A percentile compares a stretch with the other conserved stretches of the same genome.
Conservation (phyloP, 2,113 vertebrate genomes). For the Oncorhynchus keta region DNA sequence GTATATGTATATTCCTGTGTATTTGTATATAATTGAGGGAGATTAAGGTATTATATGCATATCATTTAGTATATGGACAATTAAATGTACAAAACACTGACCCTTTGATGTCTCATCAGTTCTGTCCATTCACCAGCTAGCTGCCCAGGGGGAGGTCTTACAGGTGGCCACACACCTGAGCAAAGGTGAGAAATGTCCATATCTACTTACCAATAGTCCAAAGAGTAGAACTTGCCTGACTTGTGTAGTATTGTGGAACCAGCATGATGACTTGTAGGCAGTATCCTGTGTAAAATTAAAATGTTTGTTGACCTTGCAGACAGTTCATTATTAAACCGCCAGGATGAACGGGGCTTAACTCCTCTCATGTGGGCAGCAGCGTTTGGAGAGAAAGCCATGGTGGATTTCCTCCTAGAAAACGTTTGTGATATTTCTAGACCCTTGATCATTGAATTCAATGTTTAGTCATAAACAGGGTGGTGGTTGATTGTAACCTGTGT, state of each 20-base stretch:
- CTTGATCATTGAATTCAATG: neutral
- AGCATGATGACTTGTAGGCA: too few relatives aligned
- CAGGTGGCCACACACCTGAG: slow-evolving; percentile 82
- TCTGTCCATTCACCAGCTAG: slow-evolving; percentile 91
- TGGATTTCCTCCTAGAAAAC: slow-evolving; percentile 89
- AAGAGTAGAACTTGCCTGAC: neutral
- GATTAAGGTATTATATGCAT: too few relatives aligned
- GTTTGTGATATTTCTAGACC: slow-evolving; percentile 60
- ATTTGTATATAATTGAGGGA: too few relatives aligned
- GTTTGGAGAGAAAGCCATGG: slow-evolving; percentile 89
- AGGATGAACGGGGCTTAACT: too few relatives aligned
- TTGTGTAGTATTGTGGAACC: too few relatives aligned
- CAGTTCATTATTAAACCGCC: too few relatives aligned
- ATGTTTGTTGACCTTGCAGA: too few relatives aligned
- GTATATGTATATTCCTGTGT: too few relatives aligned
- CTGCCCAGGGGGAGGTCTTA: slow-evolving; percentile 90
- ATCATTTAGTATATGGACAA: too few relatives aligned
- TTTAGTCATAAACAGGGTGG: neutral
- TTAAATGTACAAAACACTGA: too few relatives aligned
- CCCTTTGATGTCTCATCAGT: slow-evolving; percentile 61
- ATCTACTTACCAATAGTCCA: neutral
- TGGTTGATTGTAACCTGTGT: neutral
- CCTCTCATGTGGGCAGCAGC: slow-evolving; percentile 92
- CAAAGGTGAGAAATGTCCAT: slow-evolving; percentile 76
- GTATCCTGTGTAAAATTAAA: too few relatives aligned